A percentile compares a stretch with the other conserved stretches of the same genome.
Evolutionary conservation across 2,113 vertebrate genomes (phyloP).

Genomic region (Eidolon helvum): DNA sequence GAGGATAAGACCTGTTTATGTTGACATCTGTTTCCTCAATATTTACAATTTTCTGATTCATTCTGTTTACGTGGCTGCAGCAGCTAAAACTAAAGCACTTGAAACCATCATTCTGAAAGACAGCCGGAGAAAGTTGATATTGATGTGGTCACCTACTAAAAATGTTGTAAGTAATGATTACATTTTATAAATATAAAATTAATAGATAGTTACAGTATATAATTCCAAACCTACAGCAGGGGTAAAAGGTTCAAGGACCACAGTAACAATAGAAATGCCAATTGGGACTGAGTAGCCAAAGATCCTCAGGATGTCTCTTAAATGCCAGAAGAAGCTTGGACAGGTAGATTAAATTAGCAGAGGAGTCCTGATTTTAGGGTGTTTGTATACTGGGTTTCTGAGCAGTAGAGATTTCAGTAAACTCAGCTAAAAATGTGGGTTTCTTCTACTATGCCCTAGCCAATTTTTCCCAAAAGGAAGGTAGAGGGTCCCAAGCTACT

Average conservation of each 20-base stretch:
- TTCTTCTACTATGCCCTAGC: neutral
- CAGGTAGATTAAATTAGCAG: neutral
- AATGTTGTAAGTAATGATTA: neutral
- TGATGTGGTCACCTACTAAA: neutral
- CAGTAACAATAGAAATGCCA: neutral
- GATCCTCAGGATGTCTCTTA: neutral
- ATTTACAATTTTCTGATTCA: neutral
- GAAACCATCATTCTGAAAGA: neutral
- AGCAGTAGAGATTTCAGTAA: neutral
- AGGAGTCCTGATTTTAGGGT: neutral
- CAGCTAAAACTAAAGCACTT: neutral
- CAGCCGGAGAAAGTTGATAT: neutral
- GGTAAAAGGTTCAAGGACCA: neutral
- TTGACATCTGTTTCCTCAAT: neutral
- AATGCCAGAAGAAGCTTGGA: neutral
- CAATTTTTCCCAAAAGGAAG: neutral
- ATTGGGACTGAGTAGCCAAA: neutral
- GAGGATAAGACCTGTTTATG: neutral
- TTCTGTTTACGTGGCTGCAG: neutral
- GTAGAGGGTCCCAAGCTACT: neutral
- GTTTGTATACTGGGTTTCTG: neutral
- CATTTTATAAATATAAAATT: neutral
- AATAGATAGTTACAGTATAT: neutral
- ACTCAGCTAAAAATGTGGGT: neutral
- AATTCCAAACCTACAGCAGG: neutral